Conservation (phyloP, 2,113 vertebrate genomes). For the Spea multiplicata region DNA sequence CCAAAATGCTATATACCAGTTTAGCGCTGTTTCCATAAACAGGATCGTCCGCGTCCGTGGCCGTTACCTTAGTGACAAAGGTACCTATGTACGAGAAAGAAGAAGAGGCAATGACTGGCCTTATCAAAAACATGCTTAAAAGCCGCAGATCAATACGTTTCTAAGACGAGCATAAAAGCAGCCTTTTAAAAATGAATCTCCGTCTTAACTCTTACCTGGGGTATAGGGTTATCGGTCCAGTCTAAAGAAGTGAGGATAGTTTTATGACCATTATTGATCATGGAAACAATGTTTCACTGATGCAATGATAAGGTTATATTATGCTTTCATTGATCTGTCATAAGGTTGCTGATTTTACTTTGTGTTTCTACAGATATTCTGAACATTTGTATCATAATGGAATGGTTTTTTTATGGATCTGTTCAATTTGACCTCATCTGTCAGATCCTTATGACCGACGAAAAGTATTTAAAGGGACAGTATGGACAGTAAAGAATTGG, state of each 20-base stretch:
- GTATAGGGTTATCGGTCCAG: constrained; percentile 12
- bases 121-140: not conserved
- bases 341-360: not conserved
- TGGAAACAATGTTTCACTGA: constrained; percentile 28
- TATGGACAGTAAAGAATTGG: too few relatives aligned
- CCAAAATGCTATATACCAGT: constrained; percentile 95
- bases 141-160: constrained; percentile 8
- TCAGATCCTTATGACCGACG: too few relatives aligned
- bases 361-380: not conserved
- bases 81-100: constrained; percentile 71
- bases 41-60: constrained; percentile 93
- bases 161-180: not conserved
- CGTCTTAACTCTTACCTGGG: not conserved
- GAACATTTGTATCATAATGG: too few relatives aligned
- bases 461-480: not conserved
- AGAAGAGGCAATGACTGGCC: not conserved
- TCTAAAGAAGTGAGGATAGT: constrained; percentile 17
- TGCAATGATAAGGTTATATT: constrained; percentile 27
- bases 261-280: constrained; percentile 45
- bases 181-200: not conserved
- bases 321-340: constrained; percentile 19
- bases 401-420: too few relatives aligned
- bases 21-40: constrained; percentile 96
- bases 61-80: constrained; percentile 90
- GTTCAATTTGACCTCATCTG: too few relatives aligned